Conservation (phyloP, 2,888 invertebrate species). For the Trachelus iudaicus region DNA sequence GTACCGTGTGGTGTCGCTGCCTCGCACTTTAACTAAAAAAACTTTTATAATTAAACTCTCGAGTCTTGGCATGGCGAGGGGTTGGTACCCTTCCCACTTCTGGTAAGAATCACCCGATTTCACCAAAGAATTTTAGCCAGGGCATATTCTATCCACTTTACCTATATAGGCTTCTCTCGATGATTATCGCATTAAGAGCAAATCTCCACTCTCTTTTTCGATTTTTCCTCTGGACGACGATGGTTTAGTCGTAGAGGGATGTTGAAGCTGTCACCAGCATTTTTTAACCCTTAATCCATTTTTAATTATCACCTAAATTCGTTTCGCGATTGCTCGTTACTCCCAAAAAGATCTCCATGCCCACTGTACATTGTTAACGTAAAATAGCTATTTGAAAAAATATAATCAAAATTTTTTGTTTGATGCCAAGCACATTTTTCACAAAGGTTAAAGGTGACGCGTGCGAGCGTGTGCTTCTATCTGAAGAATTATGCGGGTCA, state of each 20-base stretch:
- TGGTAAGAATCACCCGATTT: background rate
- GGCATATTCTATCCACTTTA: background rate
- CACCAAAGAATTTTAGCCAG: no score
- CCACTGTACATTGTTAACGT: background rate
- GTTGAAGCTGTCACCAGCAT: background rate
- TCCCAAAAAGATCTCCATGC: background rate
- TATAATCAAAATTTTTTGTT: accelerated
- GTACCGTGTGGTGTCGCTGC: no score
- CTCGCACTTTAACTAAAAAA: background rate
- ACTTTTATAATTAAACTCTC: background rate
- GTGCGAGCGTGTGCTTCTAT: no score
- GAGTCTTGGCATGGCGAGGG: background rate
- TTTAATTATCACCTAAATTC: background rate
- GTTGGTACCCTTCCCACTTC: background rate
- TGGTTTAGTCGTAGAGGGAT: background rate
- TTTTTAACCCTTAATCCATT: background rate
- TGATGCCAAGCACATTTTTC: background rate
- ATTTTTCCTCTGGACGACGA: background rate
- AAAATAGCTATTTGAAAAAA: background rate
- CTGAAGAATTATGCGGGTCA: background rate
- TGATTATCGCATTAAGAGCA: background rate
- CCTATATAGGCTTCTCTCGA: background rate
- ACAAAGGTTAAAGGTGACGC: background rate
- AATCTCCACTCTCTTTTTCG: background rate
- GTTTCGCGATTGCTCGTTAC: background rate